A percentile compares a stretch with the other conserved stretches of the same genome.
These are phyloP conservation scores for Lepisosteus oculatus DNA, from an alignment of 2,113 vertebrate genomes.

Conservation along the genomic window DNA sequence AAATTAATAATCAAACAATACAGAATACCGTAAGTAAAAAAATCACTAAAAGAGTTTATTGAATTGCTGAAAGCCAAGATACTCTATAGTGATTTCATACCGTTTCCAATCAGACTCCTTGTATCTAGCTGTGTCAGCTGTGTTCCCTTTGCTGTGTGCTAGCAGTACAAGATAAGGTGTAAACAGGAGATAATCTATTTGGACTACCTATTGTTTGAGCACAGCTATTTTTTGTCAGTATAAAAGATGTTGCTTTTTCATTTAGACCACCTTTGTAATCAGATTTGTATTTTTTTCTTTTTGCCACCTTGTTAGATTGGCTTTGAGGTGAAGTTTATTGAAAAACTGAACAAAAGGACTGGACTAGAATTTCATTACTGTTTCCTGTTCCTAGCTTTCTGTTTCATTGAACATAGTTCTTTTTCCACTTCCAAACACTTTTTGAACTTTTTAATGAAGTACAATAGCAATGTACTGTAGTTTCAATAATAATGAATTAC, in stretches of 20 bases:
- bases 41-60: background rate
- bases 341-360: background rate
- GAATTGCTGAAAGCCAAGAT: background rate
- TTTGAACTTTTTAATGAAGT: too few species aligned
- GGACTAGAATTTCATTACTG: background rate
- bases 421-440: too few species aligned
- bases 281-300: background rate
- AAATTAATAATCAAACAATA: too few species aligned
- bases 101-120: background rate
- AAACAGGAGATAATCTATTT: background rate
- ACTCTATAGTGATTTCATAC: background rate
- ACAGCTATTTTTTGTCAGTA: background rate
- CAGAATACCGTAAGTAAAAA: background rate
- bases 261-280: background rate
- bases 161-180: constrained; percentile 2
- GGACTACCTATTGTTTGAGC: constrained; percentile 1
- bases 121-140: background rate
- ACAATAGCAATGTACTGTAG: too few species aligned
- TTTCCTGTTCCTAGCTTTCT: too few species aligned
- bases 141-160: background rate
- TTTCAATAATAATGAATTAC: too few species aligned
- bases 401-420: too few species aligned
- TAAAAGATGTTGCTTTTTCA: background rate
- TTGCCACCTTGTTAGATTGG: background rate
- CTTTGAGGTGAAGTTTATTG: background rate